Evolutionary conservation across 2,113 vertebrate species (phyloP).

Genomic region (zebrafish (Danio rerio)): GRCz12tu NC_133200.1:26177001-26177500

Average conservation of each 20-base stretch:
- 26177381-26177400: conserved; percentile 70
- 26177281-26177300: conserved; percentile 16
- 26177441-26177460: conserved; percentile 74
- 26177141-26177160: conserved; percentile 47
- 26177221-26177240: neutral
- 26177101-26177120: conserved; percentile 52
- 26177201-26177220: neutral
- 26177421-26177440: conserved; percentile 63
- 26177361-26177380: conserved; percentile 68
- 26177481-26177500: conserved; percentile 40
- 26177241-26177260: conserved; percentile 8
- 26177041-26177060: conserved; percentile 43
- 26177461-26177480: conserved; percentile 57
- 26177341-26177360: conserved; percentile 77
- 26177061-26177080: conserved; percentile 27
- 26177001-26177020: neutral
- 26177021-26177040: conserved; percentile 18
- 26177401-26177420: conserved; percentile 56
- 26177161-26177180: neutral
- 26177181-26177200: neutral
- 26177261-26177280: conserved; percentile 1
- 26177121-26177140: conserved; percentile 37
- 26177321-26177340: conserved; percentile 72
- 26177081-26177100: conserved; percentile 27
- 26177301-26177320: conserved; percentile 72